A percentile compares a stretch with the other conserved stretches of the same genome.
Conservation (phyloP, 2,113 vertebrate species). For the Catharus bicknelli region DNA sequence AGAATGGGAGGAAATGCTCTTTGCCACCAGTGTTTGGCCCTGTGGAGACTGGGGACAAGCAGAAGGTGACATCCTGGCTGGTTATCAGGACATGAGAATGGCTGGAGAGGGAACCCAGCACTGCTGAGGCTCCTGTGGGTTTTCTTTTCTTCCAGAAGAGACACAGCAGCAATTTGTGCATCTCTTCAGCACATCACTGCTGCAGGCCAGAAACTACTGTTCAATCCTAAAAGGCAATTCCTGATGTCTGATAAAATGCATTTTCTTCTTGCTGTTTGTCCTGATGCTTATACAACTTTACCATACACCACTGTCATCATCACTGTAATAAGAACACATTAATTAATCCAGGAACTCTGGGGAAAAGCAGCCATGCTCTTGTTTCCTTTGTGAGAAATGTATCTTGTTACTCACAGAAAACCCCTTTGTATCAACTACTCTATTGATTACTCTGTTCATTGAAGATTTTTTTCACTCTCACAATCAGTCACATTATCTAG, state of each 20-base stretch:
- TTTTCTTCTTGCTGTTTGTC: background rate
- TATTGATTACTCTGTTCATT: constrained; percentile 8
- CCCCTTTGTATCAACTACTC: background rate
- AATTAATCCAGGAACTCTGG: background rate
- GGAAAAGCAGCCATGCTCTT: background rate
- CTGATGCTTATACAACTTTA: background rate
- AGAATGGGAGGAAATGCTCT: background rate
- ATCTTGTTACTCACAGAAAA: background rate
- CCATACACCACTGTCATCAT: background rate
- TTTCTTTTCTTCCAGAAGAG: background rate
- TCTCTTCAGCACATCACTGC: background rate
- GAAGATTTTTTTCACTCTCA: background rate
- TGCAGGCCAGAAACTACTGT: background rate
- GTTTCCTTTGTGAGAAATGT: background rate
- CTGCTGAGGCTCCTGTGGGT: background rate
- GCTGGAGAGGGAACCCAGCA: background rate
- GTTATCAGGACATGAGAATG: background rate
- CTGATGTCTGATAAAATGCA: background rate
- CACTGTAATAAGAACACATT: background rate
- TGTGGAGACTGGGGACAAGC: accelerated
- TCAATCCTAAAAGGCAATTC: background rate
- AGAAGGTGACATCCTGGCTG: background rate
- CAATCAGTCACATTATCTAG: background rate
- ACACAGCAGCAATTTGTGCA: background rate
- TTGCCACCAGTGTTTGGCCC: background rate